Evolutionary conservation across 92 coral and sea anemone genomes (phyloP), one percentile per base, ranked within the genome.

Genomic region (Parazoanthus swiftii): DNA sequence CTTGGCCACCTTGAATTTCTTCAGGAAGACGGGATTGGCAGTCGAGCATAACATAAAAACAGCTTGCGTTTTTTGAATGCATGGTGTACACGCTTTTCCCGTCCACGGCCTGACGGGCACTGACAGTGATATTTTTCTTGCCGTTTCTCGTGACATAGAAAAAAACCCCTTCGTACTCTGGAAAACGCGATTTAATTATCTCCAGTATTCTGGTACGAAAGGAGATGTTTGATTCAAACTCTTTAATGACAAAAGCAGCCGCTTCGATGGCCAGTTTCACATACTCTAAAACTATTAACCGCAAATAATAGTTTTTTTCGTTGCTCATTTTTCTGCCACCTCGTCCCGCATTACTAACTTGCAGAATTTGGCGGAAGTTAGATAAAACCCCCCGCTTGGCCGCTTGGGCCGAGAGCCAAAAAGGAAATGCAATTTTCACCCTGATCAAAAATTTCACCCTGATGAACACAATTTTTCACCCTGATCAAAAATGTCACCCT

Each of bases 301-400:
- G 84, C 56, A 80, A 72, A 44, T 80, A 80, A 46, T 33, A 80
- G 72, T 33, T 80, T 80, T n/a, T 80, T 13, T 80, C 84, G 84
- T 80, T 80, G 39, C 71, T 71, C 84, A 23, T 80, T 44, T 29
- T 80, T 80, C n/a, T 80, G 33, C 9, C 3, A 56, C 70, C 43
- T 8, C 33, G 33, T 29, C 33, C 33, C 33, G 33, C 33, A 29
- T 29, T 29, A 29, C 33, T 29, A 29, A 29, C 33, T 29, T 29
- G 33, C 33, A 29, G 33, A 29, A 29, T 29, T 29, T 29, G 33
- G 33, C 33, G 33, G 33, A 29, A 29, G 33, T 29, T 29, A 29
- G 33, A 29, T 29, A 29, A 29, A 29, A 29, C 33, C 33, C 33
- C 33, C 33, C 33, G 33, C 33, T 29, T 29, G 33, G 33, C 33